phyloP scores from a whole-genome alignment of 2,888 invertebrate genomes.

The Notodonta dromedarius region DNA sequence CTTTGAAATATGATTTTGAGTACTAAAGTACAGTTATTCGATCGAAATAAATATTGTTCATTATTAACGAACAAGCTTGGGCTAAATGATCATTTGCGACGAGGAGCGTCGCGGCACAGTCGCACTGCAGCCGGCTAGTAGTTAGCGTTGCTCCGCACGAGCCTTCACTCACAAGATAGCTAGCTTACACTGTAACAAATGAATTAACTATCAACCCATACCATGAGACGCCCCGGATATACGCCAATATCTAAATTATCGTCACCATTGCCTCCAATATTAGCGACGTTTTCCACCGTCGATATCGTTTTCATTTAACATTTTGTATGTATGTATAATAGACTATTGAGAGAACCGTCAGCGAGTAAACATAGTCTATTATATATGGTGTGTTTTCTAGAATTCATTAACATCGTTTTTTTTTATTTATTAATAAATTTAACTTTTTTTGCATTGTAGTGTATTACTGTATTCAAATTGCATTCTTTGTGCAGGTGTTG shows the following conservation, averaged over 20 bases:
- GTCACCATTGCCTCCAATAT: constrained; percentile 50
- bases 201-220: constrained; percentile 71
- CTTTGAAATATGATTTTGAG: too few species aligned
- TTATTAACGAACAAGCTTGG: neutral
- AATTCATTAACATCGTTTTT: constrained; percentile 72
- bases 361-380: constrained; percentile 51
- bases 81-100: constrained; percentile 13
- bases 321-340: constrained; percentile 47
- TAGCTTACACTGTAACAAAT: constrained; percentile 77
- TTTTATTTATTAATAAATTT: constrained; percentile 68
- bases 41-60: neutral
- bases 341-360: constrained; percentile 44
- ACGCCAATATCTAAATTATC: constrained; percentile 27
- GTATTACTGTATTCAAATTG: constrained; percentile 75
- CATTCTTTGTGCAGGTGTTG: constrained; percentile 84
- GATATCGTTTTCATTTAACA: constrained; percentile 57
- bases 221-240: constrained; percentile 36
- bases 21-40: too few species aligned
- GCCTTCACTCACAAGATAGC: constrained; percentile 69
- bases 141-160: constrained; percentile 62
- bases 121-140: constrained; percentile 57
- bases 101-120: constrained; percentile 32
- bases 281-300: constrained; percentile 75
- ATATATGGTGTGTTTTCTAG: constrained; percentile 62
- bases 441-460: constrained; percentile 81